Percentiles rank a stretch among this genome's conserved stretches.
phyloP scores from a whole-genome alignment of 92 coral and sea anemone species.

The Heliopora coerulea region DNA sequence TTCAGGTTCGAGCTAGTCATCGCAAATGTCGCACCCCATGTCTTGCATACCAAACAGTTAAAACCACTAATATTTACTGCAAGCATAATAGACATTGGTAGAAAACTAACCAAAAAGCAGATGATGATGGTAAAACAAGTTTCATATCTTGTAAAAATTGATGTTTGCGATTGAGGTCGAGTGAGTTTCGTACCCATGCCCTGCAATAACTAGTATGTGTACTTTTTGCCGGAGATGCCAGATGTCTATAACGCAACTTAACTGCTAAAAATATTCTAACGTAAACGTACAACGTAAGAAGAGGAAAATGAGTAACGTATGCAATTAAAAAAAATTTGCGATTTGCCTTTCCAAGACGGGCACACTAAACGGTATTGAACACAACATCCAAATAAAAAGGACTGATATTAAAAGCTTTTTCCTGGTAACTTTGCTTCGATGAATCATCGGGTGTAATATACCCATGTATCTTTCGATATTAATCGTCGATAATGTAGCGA shows the following conservation, averaged over 20 bases:
- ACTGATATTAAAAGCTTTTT: too few species aligned
- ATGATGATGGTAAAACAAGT: slow-evolving; percentile 8
- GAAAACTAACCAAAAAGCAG: slow-evolving; percentile 18
- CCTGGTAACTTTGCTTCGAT: too few species aligned
- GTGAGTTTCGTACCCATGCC: not conserved
- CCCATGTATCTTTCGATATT: too few species aligned
- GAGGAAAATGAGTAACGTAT: not conserved
- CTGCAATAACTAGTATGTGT: too few species aligned
- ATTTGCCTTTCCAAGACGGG: not conserved
- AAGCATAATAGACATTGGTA: not conserved
- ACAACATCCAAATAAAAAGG: too few species aligned
- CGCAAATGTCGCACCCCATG: slow-evolving; percentile 7
- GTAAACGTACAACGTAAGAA: not conserved
- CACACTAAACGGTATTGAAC: not conserved
- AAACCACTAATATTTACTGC: not conserved
- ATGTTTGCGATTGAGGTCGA: not conserved
- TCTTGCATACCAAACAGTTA: not conserved
- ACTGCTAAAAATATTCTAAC: not conserved
- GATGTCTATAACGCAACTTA: not conserved
- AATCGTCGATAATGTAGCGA: too few species aligned
- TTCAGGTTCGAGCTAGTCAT: slow-evolving; percentile 9
- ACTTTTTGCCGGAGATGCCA: too few species aligned
- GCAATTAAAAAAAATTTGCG: not conserved
- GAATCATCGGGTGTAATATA: too few species aligned
- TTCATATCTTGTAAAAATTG: not conserved